Conservation (phyloP, 2,888 invertebrate species). For the Serripes groenlandicus region DNA sequence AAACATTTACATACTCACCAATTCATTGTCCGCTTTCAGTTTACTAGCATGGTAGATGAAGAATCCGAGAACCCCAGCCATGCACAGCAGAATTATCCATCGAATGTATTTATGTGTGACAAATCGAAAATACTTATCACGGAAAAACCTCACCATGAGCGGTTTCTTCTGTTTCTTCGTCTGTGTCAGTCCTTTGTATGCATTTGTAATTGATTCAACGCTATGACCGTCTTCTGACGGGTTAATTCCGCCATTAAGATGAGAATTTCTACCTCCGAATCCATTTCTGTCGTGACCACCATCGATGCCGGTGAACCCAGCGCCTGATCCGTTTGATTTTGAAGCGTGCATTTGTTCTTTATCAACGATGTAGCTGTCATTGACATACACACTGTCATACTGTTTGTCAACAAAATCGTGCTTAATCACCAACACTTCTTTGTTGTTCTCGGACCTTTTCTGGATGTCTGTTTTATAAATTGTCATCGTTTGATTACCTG, state of each 20-base stretch:
- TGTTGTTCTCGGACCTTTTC: background rate
- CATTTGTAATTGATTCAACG: background rate
- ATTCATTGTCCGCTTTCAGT: constrained; percentile 79
- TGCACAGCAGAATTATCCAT: constrained; percentile 73
- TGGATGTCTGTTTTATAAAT: constrained; percentile 1
- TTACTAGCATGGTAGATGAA: constrained; percentile 72
- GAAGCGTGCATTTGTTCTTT: background rate
- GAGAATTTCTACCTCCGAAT: background rate
- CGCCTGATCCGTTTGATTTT: background rate
- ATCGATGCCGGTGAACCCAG: background rate
- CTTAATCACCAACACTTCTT: constrained; percentile 9
- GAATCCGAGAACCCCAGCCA: constrained; percentile 62
- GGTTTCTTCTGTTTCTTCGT: constrained; percentile 53
- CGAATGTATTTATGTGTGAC: constrained; percentile 73
- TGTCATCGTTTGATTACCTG: background rate
- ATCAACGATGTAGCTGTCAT: background rate
- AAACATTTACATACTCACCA: constrained; percentile 68
- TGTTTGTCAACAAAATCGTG: constrained; percentile 8
- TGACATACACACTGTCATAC: background rate
- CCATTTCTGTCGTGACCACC: background rate
- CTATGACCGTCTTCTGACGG: background rate
- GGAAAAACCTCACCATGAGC: constrained; percentile 72
- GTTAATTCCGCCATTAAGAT: background rate
- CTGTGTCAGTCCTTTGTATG: background rate
- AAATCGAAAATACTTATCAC: constrained; percentile 74